Conservation (phyloP, 2,888 invertebrate genomes). For the Sphaerophoria taeniata region DNA sequence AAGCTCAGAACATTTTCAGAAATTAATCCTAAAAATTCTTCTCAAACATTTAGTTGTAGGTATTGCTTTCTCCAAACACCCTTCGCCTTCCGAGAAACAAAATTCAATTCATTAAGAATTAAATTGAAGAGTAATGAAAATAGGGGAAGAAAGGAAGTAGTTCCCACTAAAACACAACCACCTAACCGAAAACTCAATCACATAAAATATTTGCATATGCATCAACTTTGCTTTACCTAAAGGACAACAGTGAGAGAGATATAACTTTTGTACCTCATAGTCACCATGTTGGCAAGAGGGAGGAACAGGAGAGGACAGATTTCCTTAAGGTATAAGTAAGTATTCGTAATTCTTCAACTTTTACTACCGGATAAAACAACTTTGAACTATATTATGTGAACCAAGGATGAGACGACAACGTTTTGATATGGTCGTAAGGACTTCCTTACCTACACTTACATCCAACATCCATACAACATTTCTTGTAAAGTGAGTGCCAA, state of each 20-base stretch:
- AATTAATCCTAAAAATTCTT: too few species aligned
- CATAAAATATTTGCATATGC: constrained; percentile 46
- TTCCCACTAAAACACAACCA: constrained; percentile 13
- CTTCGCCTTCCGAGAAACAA: too few species aligned
- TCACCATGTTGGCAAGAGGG: neutral
- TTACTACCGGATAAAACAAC: constrained; percentile 2
- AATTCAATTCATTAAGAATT: too few species aligned
- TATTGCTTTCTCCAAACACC: too few species aligned
- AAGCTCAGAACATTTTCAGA: too few species aligned
- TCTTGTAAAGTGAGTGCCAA: constrained; percentile 33
- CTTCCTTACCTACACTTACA: neutral
- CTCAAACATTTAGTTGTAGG: too few species aligned
- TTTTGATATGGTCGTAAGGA: neutral
- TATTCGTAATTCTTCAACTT: constrained; percentile 9
- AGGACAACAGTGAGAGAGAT: constrained; percentile 34
- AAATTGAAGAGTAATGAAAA: too few species aligned
- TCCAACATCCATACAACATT: too few species aligned
- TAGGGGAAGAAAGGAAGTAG: too few species aligned
- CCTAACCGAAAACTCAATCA: constrained; percentile 27
- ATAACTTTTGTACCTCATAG: constrained; percentile 47
- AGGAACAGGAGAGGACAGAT: constrained; percentile 4
- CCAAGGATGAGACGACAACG: neutral
- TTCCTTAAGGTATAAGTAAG: constrained; percentile 15
- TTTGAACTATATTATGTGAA: neutral
- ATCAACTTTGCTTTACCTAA: constrained; percentile 18